Conservation (phyloP, 2,797 vertebrate species). For the Argyrosomus regius region DNA sequence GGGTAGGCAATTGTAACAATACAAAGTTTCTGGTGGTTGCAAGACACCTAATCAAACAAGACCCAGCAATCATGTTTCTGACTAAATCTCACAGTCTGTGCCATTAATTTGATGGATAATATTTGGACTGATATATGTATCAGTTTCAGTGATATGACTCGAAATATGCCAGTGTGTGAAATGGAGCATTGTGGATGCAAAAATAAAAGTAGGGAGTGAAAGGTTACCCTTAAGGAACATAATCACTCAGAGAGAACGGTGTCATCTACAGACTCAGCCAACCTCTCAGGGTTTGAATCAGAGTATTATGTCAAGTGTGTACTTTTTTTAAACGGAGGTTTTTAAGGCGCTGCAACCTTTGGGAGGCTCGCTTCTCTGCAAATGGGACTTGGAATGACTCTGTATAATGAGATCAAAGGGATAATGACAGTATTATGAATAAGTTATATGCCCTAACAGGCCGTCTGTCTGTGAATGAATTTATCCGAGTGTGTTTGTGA, state of each 20-base stretch:
- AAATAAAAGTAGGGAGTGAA: background rate
- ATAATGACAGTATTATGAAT: slow-evolving; percentile 64
- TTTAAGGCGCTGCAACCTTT: slow-evolving; percentile 59
- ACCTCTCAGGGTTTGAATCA: slow-evolving; percentile 50
- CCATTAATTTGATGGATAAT: slow-evolving; percentile 33
- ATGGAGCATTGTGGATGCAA: background rate
- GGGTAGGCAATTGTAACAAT: too few relatives aligned
- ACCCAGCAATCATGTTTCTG: slow-evolving; percentile 4
- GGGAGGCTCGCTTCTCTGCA: slow-evolving; percentile 32
- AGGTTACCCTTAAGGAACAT: slow-evolving; percentile 35
- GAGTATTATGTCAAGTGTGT: slow-evolving; percentile 39
- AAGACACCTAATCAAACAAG: background rate
- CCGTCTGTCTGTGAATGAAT: slow-evolving; percentile 24
- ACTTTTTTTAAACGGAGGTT: slow-evolving; percentile 8
- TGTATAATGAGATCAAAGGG: slow-evolving; percentile 51
- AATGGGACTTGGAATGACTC: slow-evolving; percentile 45
- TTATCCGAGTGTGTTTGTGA: slow-evolving; percentile 19
- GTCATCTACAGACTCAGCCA: slow-evolving; percentile 41
- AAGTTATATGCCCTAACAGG: slow-evolving; percentile 50
- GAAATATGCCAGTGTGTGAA: slow-evolving; percentile 13
- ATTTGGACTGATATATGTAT: slow-evolving; percentile 46
- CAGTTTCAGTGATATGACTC: background rate
- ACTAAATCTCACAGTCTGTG: slow-evolving; percentile 20
- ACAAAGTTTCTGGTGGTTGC: too few relatives aligned
- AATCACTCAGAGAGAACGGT: slow-evolving; percentile 25